Evolutionary conservation across 1,140 invertebrate species (phyloP), one percentile per base, ranked within the genome.

Genomic region (Hydropsyche tenuis): DNA sequence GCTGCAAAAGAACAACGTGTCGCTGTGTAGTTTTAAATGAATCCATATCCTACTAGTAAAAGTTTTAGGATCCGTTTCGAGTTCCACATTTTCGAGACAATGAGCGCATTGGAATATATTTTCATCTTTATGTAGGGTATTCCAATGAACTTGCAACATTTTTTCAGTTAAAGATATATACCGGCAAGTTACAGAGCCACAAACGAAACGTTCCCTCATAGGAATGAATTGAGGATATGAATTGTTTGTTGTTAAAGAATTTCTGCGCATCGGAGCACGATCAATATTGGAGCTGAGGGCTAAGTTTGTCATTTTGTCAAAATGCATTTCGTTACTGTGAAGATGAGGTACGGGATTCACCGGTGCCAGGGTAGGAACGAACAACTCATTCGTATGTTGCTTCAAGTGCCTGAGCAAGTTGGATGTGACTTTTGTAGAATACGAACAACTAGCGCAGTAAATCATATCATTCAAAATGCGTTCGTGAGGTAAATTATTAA

Each of bases 291-390:
- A 92, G 79, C 91, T 92, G 22, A 89, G 88, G 0, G 93, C 92
- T 14, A 93, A 83, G 81, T 94, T 94, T 0, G 90, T 86, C 93
- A 94, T 94, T 80, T 92, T 93, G 79, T 94, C 92, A 80, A 94
- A 94, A 88, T 93, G 92, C 75, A 87, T 89, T 78, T 93, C 92
- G 71, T 90, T 91, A 37, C 89, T 89, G 62, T 92, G 90, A 18
- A 93, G 82, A 80, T 91, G 92, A 0, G 92, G 92, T 0, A 94
- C 92, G 0, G 92, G 92, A 84, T 94, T 94, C 0, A 93, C 89
- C 0, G 90, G 89, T 0, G 89, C 88, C 0, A 85, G 88, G 75
- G 89, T 84, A 0, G 90, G 86, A 1, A 90, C 88, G 0, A 83
- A 84, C 72, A 87, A 83, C 69, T 88, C 88, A 48, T 87, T 86